Evolutionary conservation across 2,888 invertebrate species (phyloP), one percentile per base, ranked within the genome.

Genomic region (Rhodophaea formosa): DNA sequence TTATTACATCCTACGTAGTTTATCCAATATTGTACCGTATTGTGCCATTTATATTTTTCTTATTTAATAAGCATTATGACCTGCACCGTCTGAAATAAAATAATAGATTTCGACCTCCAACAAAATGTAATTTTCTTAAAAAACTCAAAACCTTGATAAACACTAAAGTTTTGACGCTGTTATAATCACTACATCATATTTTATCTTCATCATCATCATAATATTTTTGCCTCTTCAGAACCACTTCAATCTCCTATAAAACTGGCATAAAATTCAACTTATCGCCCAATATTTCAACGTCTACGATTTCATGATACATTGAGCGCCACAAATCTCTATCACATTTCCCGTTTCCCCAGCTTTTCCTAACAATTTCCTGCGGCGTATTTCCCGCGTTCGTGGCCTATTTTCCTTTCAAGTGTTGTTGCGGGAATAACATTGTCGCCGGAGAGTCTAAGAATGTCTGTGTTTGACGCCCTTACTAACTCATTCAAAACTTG

Each of bases 341-440:
- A 66, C 51, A 55, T 62, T 65, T 65, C 63, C 57, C 42, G 56
- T 67, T 71, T 70, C 66, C 65, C 62, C 61, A 67, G 65, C 62
- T 72, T 74, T 79, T 74, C 78, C 73, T 70, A 71, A 72, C 77
- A 77, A 84, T 84, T 86, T 82, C 79, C 78, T 74, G 69, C 69
- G 64, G 66, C 62, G 71, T 75, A 72, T 76, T 76, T 75, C 71
- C 67, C 67, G 68, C 69, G 69, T 65, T 72, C 68, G 35, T 81
- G 86, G 71, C 86, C 86, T 82, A 88, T 85, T 84, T 88, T 79
- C 77, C 72, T 76, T 77, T 81, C 74, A 73, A 77, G 79, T 70
- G 75, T 60, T 71, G 74, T 73, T 73, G 66, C 70, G 63, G 70
- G 66, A 63, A 66, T 65, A 60, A 64, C 68, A 67, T 63, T 69